These are phyloP conservation scores for Saccopteryx bilineata DNA, from an alignment of 2,113 vertebrate species.

Conservation along the genomic window DNA sequence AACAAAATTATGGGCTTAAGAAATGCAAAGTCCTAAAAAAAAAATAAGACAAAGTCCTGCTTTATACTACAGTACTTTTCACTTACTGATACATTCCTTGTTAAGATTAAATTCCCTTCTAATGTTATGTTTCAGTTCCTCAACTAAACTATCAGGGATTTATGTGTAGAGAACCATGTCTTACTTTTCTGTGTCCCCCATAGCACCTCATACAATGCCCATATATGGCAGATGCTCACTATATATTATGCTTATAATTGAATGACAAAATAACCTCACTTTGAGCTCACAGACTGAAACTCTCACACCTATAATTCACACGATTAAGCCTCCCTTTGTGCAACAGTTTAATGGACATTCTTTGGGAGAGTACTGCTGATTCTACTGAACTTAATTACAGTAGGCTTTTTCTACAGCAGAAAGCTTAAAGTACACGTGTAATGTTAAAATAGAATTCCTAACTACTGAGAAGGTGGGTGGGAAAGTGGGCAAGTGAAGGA, in stretches of 20 bases:
- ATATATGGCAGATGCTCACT: constrained; percentile 37
- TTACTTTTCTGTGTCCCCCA: constrained; percentile 58
- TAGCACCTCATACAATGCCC: constrained; percentile 16
- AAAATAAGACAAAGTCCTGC: not conserved
- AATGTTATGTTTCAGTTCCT: constrained; percentile 70
- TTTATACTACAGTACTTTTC: constrained; percentile 39
- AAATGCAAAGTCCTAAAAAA: constrained; percentile 33
- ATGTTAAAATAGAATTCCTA: constrained; percentile 77
- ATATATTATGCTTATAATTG: constrained; percentile 9
- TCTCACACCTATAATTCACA: constrained; percentile 73
- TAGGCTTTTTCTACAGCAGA: constrained; percentile 73
- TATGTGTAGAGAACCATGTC: not conserved
- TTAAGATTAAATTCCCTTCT: constrained; percentile 64
- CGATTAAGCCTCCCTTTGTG: constrained; percentile 51
- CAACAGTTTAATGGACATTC: constrained; percentile 74
- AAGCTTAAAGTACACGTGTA: constrained; percentile 70
- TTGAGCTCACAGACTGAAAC: constrained; percentile 54
- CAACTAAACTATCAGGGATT: constrained; percentile 42
- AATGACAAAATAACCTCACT: constrained; percentile 76
- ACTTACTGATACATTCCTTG: constrained; percentile 12
- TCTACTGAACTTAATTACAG: constrained; percentile 74
- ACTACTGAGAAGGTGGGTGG: constrained; percentile 81
- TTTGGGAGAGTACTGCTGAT: constrained; percentile 66
- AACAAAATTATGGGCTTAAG: constrained; percentile 53
- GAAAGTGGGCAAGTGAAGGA: constrained; percentile 74